Base-by-base conservation (phyloP, 2,888 invertebrate genomes). In the Amblyteles armatorius region DNA sequence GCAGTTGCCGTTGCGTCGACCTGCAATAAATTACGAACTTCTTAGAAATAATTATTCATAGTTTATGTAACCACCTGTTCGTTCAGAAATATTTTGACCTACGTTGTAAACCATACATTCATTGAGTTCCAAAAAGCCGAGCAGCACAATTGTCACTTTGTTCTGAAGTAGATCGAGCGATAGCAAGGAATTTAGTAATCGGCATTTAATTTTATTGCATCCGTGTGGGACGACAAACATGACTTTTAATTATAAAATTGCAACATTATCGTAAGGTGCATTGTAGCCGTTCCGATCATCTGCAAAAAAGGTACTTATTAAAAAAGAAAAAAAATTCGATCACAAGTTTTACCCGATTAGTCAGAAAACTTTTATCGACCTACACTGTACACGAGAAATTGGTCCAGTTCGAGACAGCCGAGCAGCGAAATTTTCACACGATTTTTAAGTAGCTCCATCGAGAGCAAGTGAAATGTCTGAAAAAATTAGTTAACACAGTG, bases 351-450 rank as follows among this genome's bases (percentile, higher is more conserved):
- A 55, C 11, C 9, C 13, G 26, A 26, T 22, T 26, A 57, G 57
- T 57, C 13, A 0, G 19, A 7, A 55, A 19, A 33, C 16, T 36
- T 33, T 44, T 13, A 29, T 63, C 16, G 16, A 60, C 73, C 29
- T 29, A 73, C 73, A 6, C 19, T 26, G 29, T 44, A 40, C 9
- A 60, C 60, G 19, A 73, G n/a, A 48, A 16, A 26, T 22, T 73
- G n/a, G n/a, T 73, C 44, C 44, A 73, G 29, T 11, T 73, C 60
- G n/a, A 73, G 2, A 26, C 57, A n/a, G 26, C 60, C 73, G 9
- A 60, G 36, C 13, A 60, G 6, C 1, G 60, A 44, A 26, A 73
- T 22, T 4, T 22, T 44, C 1, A 73, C 26, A 11, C n/a, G 44
- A 57, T 73, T 73, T 7, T 63, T 26, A 13, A 73, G 44, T 29